Base-by-base conservation (phyloP, 1,140 invertebrate species). In the Hesperophylax magnus region DNA sequence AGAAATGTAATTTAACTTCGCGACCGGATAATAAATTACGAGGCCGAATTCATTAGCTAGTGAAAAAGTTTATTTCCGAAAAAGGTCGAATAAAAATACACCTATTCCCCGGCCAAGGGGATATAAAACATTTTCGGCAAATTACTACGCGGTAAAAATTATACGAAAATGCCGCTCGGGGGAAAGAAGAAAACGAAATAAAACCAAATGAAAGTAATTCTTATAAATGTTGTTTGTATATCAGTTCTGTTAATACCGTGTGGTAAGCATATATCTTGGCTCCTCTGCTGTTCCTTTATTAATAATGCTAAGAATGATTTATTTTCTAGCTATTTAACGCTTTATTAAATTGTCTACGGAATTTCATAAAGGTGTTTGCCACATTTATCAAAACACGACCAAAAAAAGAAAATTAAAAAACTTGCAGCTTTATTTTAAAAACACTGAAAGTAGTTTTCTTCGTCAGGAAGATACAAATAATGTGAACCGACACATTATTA, bases 201-300 rank as follows among this genome's bases (percentile, higher is more conserved):
- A 82, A 79, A 69, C 54, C 61, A 63, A 83, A 61, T 65, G 79
- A 81, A 81, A 56, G 65, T 81, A 83, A 83, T 79, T 80, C 82
- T 83, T 83, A 83, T 83, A 65, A 79, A 80, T 83, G 82, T 83
- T 83, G 82, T 83, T 83, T 83, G 82, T 22, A 24, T 53, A 75
- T 74, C 24, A 77, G 78, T 80, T 74, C 24, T 69, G 78, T 78
- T 82, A 77, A 82, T 82, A 80, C 81, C 53, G 69, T 58, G 77
- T 39, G 77, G 77, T n/a, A 31, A 79, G 24, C 63, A 72, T 58
- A 71, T 58, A 79, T 78, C 60, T 78, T 56, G 22, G 58, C 60
- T 67, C 56, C 56, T 9, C 15, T 65, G 60, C 61, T 27, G 22
- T 67, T 18, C 76, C 65, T 53, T 69, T 79, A 69, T 71, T 79